Conservation (phyloP, 2,113 vertebrate genomes). For the Acrocephalus kingi region DNA sequence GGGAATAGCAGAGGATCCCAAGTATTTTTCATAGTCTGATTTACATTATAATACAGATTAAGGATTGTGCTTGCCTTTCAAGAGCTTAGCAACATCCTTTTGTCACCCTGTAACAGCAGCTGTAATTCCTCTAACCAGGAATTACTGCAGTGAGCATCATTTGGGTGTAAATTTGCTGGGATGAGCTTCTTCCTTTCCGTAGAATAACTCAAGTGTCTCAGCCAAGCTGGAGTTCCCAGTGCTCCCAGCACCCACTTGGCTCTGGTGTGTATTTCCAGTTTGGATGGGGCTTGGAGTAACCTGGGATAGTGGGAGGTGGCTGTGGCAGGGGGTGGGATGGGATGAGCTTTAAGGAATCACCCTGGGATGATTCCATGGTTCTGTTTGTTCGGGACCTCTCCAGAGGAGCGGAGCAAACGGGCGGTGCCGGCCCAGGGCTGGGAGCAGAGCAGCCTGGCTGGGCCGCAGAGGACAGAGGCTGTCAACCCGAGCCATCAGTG, state of each 20-base stretch:
- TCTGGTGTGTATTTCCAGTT: background rate
- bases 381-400: background rate
- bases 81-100: background rate
- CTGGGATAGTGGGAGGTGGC: background rate
- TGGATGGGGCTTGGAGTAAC: background rate
- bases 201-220: background rate
- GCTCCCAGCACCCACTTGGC: background rate
- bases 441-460: background rate
- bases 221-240: background rate
- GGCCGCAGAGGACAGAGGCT: background rate
- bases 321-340: background rate
- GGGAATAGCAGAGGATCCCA: background rate
- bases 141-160: background rate
- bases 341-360: too few species aligned
- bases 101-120: background rate
- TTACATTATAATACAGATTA: background rate
- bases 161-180: background rate
- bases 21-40: background rate
- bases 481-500: background rate
- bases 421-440: background rate
- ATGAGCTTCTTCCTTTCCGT: background rate
- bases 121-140: background rate
- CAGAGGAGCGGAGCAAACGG: background rate
- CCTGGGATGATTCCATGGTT: background rate
- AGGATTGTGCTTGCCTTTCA: background rate